Evolutionary conservation across 2,797 vertebrate species (phyloP).

Genomic region (Pangasius mekongensis): DNA sequence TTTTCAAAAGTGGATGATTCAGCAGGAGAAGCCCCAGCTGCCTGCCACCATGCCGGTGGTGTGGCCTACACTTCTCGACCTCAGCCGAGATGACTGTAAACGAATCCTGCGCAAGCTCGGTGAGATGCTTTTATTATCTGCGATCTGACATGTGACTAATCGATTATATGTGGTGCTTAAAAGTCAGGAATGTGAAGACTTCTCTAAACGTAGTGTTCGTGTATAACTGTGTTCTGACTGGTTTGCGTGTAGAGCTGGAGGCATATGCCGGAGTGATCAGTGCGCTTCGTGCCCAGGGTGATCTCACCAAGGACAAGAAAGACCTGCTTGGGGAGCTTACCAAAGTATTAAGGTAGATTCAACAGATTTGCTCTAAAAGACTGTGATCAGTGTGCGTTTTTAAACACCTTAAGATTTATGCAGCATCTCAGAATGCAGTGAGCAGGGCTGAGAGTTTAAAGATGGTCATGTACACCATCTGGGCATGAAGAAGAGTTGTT

Average conservation of each 20-base stretch:
- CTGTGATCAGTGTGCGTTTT: neutral
- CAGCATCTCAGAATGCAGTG: neutral
- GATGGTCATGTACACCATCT: neutral
- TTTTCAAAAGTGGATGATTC: constrained; percentile 77
- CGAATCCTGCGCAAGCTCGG: constrained; percentile 97
- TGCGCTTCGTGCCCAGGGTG: constrained; percentile 95
- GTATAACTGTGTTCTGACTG: neutral
- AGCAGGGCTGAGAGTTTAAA: neutral
- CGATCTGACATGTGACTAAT: neutral
- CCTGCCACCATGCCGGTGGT: constrained; percentile 93
- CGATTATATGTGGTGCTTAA: neutral
- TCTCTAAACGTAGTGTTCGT: neutral
- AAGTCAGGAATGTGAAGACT: neutral
- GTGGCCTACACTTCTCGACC: constrained; percentile 97
- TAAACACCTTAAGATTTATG: neutral
- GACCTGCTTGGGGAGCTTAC: constrained; percentile 95
- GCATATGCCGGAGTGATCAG: constrained; percentile 97
- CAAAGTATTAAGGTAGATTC: constrained; percentile 90
- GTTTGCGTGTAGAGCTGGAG: constrained; percentile 86
- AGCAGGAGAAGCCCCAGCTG: constrained; percentile 78
- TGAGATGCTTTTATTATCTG: constrained; percentile 62
- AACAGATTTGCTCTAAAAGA: neutral
- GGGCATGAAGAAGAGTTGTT: neutral
- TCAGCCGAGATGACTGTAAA: constrained; percentile 98
- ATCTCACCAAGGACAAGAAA: constrained; percentile 97